Evolutionary conservation across 2,113 vertebrate species (phyloP), one percentile per base, ranked within the genome.

Genomic region (Eptesicus fuscus): DNA sequence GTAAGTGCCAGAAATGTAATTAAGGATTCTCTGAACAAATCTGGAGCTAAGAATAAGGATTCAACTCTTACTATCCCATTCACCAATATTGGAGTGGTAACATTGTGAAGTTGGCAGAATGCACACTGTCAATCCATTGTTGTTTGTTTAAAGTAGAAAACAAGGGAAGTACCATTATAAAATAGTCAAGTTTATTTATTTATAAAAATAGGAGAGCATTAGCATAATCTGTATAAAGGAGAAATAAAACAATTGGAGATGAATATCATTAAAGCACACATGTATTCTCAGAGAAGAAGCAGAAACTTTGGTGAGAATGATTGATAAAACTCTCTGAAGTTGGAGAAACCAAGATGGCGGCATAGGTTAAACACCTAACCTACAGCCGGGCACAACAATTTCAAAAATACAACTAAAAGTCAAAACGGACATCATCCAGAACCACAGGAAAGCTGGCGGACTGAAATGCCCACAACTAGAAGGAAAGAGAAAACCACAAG

Each of bases 121-220:
- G 49, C 44, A 79, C 12, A 37, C 5, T 90, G 37, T 82, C 9
- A 40, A 61, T 61, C 42, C 47, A 14, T 78, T 95, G 51, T 11
- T 35, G 37, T 80, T 95, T 89, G 90, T 37, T 91, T 92, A n/a
- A 87, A 76, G 49, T 79, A 49, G 65, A 83, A 96, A 93, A 87
- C 14, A 63, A 2, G 47, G 47, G 47, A 49, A 74, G 18, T 84
- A 47, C 7, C 83, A 44, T 95, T 83, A 78, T 78, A 90, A 90
- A 73, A 37, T 1, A 73, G 7, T 83, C 23, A 90, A 47, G 47
- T 37, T 30, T 22, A 92, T 92, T 37, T 73, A 69, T 56, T 63
- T 28, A 23, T 35, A 91, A 77, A 85, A 89, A 73, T 90, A 80
- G 25, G 2, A 49, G 40, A 90, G 4, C 32, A 90, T 73, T 78